Base-by-base conservation (phyloP, 1,140 invertebrate species). In the Hycleus phaleratus region DNA sequence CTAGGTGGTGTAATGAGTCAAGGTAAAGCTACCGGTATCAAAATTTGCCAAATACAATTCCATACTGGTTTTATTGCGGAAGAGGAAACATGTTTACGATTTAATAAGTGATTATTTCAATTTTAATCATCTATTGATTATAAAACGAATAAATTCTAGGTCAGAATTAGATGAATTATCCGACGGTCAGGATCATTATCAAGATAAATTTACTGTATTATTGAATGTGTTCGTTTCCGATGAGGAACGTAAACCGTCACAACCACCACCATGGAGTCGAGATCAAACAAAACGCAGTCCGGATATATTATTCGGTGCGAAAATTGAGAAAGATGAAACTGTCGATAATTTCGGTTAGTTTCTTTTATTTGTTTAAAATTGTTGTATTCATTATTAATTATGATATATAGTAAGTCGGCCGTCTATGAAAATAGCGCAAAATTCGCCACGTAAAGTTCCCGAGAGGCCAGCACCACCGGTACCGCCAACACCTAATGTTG, bases 11-110 rank as follows among this genome's bases (percentile, higher is more conserved):
- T 90, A 61, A 84, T 86, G 66, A 78, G 67, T 12, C 74, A 83
- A 70, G 89, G 89, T 43, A 86, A 89, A 66, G 79, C 87, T 7
- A 90, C 88, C 24, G 88, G 91, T 4, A 88, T 95, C 56, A 92
- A 91, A 72, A 92, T 96, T 61, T 86, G 91, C 26, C 86, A 93
- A 56, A 70, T 95, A 2, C 88, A 93, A 75, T 88, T 96, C 64
- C 88, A 95, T 70, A 91, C 92, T 12, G 93, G 92, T 26, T 95
- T 90, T 69, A 82, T 95, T 40, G 77, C 82, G 1, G 80, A 85
- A 59, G 83, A 84, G 58, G 85, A 89, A 62, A 87, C 83, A 47
- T 79, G 81, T 38, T 74, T 95, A 24, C 84, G 80, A 40, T 92
- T 91, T 62, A 82, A 81, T 26, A 88, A 83, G 82, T 86, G 77